Base-by-base conservation (phyloP, 2,797 vertebrate genomes). In the Sus cebifrons region DNA sequence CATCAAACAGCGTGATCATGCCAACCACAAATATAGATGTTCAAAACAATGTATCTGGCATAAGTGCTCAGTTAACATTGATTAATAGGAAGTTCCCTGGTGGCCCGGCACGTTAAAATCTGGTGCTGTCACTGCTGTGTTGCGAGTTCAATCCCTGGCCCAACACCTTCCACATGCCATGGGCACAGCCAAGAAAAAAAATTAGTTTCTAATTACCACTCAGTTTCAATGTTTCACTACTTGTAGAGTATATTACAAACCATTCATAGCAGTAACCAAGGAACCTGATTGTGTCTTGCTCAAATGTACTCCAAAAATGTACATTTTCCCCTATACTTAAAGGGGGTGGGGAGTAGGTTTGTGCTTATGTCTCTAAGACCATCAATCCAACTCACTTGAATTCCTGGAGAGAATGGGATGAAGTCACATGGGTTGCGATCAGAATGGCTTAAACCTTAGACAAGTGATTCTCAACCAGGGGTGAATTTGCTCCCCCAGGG, bases 171-270 rank as follows among this genome's bases (percentile, higher is more conserved):
- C 44, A 49, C 44, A 10, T 49, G 44, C 44, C 44, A 49, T 49
- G 44, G 6, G 44, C 44, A 10, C 44, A 49, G 44, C 44, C 44
- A 49, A 49, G 9, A 49, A 49, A 49, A 49, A 49, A 49, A 49
- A 49, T 49, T 49, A 49, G 5, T 49, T 49, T 52, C 40, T 84
- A 58, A 7, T 78, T 15, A 27, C 64, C 56, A 20, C n/a, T 62
- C 5, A 0, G 64, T 11, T 77, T 64, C 62, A 10, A 1, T 1
- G 32, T n/a, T 54, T 20, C 2, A 0, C 4, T 5, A 1, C 54
- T 11, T 11, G 36, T 3, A 1, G 12, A 54, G 40, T 49, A 5
- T 67, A 1, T 36, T 14, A 40, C 16, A 52, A 40, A 36, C 20
- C 20, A 6, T 40, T 29, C 17, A 18, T 4, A 21, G 27, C 65